Evolutionary conservation across 2,888 invertebrate genomes (phyloP), one percentile per base, ranked within the genome.

Genomic region (Scaeva pyrastri): DNA sequence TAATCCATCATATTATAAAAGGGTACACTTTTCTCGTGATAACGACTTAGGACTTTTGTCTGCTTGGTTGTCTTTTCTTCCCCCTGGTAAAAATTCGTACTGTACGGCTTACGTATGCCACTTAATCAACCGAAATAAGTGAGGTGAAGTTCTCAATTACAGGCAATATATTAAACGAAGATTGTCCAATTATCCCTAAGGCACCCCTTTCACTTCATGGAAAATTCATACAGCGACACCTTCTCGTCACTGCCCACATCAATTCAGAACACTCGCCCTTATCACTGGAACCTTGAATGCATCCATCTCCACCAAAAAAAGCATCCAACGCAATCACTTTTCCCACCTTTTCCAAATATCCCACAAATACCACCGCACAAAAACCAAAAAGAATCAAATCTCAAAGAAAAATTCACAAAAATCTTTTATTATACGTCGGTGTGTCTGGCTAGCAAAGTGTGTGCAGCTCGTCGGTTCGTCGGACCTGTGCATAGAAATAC

Each of bases 381-480:
- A 58, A 56, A 50, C 26, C 12, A 60, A 41, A 68, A 70, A 78
- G 75, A 80, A 80, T 62, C 52, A 70, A 62, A 64, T 76, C 70
- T 70, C 62, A 86, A 86, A 86, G 73, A 73, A 78, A 77, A 86
- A 82, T 74, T 41, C 58, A 74, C 62, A 71, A 82, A 82, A 81
- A 64, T 64, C 62, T 73, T 72, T 64, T 60, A 41, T 62, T 73
- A 82, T 55, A 77, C 86, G 86, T 86, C 71, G 82, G 62, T 78
- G 50, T 58, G 82, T 74, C 82, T 71, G 73, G 73, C 41, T 82
- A 86, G 66, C 12, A 86, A 45, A 16, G 86, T 86, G 86, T 86
- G 86, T 86, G 86, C 78, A 86, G 74, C 52, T 72, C 74, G 82
- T 72, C 71, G 82, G 70, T 78, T 77, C 77, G 82, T 82, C 82